Percentiles rank a stretch among this genome's conserved stretches.
These are phyloP conservation scores for Troides aeacus DNA, from an alignment of 2,888 invertebrate species.

Conservation along the genomic window DNA sequence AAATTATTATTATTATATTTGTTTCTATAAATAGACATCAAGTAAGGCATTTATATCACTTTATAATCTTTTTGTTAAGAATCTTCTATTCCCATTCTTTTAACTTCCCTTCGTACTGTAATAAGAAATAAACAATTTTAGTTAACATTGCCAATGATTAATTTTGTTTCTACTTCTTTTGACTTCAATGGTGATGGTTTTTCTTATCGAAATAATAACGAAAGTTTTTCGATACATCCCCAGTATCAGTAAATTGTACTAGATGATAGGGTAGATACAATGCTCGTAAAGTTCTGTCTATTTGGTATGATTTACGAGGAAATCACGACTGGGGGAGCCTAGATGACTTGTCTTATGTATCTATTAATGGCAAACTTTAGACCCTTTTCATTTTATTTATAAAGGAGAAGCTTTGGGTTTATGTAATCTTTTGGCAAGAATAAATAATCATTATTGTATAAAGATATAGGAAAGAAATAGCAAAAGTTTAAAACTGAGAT, in stretches of 20 bases:
- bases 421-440: neutral
- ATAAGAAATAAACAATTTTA: neutral
- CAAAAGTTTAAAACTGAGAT: neutral
- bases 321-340: slow-evolving; percentile 15
- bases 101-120: too few relatives aligned
- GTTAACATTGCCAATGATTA: neutral
- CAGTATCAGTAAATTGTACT: slow-evolving; percentile 28
- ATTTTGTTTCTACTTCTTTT: neutral
- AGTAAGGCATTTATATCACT: too few relatives aligned
- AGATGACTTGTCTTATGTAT: slow-evolving; percentile 28
- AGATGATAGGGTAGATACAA: slow-evolving; percentile 31
- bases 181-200: slow-evolving; percentile 6
- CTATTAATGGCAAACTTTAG: slow-evolving; percentile 25
- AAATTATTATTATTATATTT: too few relatives aligned
- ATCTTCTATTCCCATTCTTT: too few relatives aligned
- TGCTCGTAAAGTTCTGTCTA: slow-evolving; percentile 30
- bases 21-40: too few relatives aligned
- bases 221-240: slow-evolving; percentile 22
- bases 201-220: slow-evolving; percentile 6
- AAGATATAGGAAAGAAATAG: neutral
- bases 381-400: slow-evolving; percentile 8
- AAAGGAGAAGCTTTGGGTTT: slow-evolving; percentile 7
- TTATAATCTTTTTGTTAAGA: too few relatives aligned
- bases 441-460: neutral
- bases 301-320: slow-evolving; percentile 30